phyloP scores from a whole-genome alignment of 2,797 vertebrate species.

The Limnodromus scolopaceus region DNA sequence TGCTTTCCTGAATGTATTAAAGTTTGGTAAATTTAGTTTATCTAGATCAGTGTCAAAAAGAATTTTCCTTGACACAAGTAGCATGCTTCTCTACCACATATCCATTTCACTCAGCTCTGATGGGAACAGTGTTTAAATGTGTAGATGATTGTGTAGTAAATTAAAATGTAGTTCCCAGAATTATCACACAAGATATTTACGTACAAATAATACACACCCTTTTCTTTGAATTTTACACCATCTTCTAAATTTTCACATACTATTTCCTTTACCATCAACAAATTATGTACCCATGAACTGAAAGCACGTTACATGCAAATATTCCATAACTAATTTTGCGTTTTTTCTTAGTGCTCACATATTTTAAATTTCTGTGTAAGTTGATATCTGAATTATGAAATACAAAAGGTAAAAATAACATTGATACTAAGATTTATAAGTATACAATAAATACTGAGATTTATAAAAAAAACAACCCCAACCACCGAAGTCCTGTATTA shows the following conservation, averaged over 20 bases:
- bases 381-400: not conserved
- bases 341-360: not conserved
- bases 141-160: not conserved
- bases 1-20: accelerated
- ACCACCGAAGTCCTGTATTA: not conserved
- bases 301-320: not conserved
- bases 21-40: not conserved
- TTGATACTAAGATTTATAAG: not conserved
- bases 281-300: not conserved
- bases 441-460: not conserved
- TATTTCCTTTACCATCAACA: not conserved
- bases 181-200: not conserved
- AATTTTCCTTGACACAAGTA: not conserved
- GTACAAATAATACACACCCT: not conserved
- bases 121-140: not conserved
- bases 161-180: not conserved
- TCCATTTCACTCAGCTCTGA: not conserved
- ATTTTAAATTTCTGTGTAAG: not conserved
- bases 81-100: not conserved
- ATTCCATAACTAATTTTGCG: not conserved
- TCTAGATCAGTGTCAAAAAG: not conserved
- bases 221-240: not conserved
- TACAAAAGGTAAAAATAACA: not conserved
- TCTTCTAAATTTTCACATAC: not conserved
- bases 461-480: not conserved